Conservation (phyloP, 1,140 invertebrate species). For the Cyclina sinensis region DNA sequence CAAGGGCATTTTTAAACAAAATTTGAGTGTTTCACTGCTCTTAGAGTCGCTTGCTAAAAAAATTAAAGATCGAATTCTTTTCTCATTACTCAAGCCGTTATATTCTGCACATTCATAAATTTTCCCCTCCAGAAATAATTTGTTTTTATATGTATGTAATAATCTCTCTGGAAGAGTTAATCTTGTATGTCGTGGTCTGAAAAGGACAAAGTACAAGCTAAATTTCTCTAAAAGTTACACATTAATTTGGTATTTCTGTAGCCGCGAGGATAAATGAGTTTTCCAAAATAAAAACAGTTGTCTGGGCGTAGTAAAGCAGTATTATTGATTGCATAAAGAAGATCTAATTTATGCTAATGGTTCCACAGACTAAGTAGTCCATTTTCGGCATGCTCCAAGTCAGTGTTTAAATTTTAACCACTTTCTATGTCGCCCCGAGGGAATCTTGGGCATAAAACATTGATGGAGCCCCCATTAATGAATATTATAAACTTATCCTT, state of each 20-base stretch:
- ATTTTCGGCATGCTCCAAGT: conserved; percentile 15
- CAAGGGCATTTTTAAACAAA: too few species aligned
- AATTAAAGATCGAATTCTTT: not conserved
- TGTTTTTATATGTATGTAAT: conserved; percentile 3
- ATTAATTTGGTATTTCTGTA: conserved; percentile 12
- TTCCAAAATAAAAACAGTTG: conserved; percentile 14
- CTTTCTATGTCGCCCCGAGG: conserved; percentile 43
- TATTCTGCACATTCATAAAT: not conserved
- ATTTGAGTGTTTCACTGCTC: not conserved
- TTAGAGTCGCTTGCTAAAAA: not conserved
- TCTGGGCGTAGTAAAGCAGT: conserved; percentile 4
- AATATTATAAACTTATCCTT: conserved; percentile 67
- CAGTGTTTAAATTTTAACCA: conserved; percentile 60
- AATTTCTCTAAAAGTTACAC: not conserved
- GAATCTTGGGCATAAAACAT: conserved; percentile 40
- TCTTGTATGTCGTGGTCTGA: not conserved
- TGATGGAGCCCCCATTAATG: conserved; percentile 63
- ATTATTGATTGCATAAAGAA: conserved; percentile 44
- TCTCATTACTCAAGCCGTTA: not conserved
- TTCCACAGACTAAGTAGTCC: conserved; percentile 6
- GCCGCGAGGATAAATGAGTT: conserved; percentile 9
- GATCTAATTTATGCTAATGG: conserved; percentile 50
- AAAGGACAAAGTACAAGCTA: not conserved
- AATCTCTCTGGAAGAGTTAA: not conserved
- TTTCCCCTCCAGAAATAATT: not conserved